Conservation (phyloP, 2,888 invertebrate genomes). For the Drosophila ustulata region DNA sequence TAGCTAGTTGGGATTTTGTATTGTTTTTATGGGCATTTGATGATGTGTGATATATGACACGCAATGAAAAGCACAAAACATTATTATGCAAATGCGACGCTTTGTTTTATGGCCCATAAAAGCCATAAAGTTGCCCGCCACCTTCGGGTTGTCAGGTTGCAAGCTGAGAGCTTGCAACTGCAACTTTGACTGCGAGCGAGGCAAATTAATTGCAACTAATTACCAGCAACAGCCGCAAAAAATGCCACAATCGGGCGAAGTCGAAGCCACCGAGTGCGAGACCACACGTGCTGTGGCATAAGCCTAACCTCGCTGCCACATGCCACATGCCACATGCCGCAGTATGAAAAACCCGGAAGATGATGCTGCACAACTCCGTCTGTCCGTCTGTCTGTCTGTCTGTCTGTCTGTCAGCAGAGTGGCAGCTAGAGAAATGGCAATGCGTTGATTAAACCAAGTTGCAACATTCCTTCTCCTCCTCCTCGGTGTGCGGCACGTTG, state of each 20-base stretch:
- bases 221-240: slow-evolving; percentile 47
- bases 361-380: slow-evolving; percentile 52
- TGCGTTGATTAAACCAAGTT: slow-evolving; percentile 70
- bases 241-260: slow-evolving; percentile 17
- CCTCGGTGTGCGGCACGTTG: background rate
- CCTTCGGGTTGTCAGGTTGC: slow-evolving; percentile 6
- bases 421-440: slow-evolving; percentile 51
- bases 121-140: slow-evolving; percentile 28
- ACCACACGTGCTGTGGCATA: slow-evolving; percentile 58
- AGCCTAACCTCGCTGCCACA: slow-evolving; percentile 8
- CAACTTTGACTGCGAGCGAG: slow-evolving; percentile 13
- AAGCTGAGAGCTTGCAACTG: background rate
- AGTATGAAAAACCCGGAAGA: slow-evolving; percentile 63
- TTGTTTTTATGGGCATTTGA: slow-evolving; percentile 64
- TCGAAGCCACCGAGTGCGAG: slow-evolving; percentile 1
- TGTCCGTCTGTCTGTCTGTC: background rate
- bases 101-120: slow-evolving; percentile 67
- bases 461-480: slow-evolving; percentile 33
- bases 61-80: slow-evolving; percentile 54
- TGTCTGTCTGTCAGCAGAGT: background rate
- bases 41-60: slow-evolving; percentile 76
- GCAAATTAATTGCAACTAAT: slow-evolving; percentile 77
- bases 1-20: background rate
- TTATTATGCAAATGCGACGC: slow-evolving; percentile 59
- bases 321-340: slow-evolving; percentile 3